Conservation (phyloP, 2,797 vertebrate genomes). For the Discoglossus pictus region DNA sequence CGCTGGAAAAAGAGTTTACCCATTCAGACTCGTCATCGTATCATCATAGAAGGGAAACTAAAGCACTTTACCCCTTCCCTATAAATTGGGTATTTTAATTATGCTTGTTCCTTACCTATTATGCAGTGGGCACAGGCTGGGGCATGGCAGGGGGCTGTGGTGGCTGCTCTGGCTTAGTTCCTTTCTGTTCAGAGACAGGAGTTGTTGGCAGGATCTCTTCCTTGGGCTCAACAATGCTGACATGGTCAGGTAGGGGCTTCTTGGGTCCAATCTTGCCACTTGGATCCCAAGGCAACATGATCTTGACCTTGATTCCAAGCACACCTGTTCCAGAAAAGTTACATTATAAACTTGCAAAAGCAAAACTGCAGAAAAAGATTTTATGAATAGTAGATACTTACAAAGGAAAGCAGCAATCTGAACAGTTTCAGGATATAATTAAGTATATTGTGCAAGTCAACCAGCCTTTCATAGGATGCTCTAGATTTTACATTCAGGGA, state of each 20-base stretch:
- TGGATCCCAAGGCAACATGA: conserved; percentile 98
- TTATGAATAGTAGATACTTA: too few relatives aligned
- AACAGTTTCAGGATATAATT: too few relatives aligned
- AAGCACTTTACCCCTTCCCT: too few relatives aligned
- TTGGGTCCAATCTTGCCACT: conserved; percentile 97
- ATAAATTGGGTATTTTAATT: not conserved
- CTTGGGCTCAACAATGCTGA: conserved; percentile 98
- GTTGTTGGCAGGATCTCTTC: conserved; percentile 93
- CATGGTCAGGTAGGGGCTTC: conserved; percentile 96
- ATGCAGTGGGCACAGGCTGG: conserved; percentile 82
- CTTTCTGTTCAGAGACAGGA: conserved; percentile 97
- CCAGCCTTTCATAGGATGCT: too few relatives aligned
- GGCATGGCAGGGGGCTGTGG: conserved; percentile 89
- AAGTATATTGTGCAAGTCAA: too few relatives aligned
- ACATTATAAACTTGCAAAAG: not conserved
- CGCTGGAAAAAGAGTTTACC: conserved; percentile 31
- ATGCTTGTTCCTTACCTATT: conserved; percentile 58
- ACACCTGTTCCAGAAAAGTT: conserved; percentile 73
- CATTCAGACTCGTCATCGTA: conserved; percentile 62
- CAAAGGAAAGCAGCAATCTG: too few relatives aligned
- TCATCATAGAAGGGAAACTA: conserved; percentile 61
- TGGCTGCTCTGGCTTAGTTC: conserved; percentile 74
- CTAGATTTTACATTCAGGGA: too few relatives aligned
- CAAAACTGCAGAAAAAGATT: too few relatives aligned
- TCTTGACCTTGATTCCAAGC: conserved; percentile 97